Conservation (phyloP, 35 echinoderm and acorn worm species). For the Nesometra sesokonis region DNA sequence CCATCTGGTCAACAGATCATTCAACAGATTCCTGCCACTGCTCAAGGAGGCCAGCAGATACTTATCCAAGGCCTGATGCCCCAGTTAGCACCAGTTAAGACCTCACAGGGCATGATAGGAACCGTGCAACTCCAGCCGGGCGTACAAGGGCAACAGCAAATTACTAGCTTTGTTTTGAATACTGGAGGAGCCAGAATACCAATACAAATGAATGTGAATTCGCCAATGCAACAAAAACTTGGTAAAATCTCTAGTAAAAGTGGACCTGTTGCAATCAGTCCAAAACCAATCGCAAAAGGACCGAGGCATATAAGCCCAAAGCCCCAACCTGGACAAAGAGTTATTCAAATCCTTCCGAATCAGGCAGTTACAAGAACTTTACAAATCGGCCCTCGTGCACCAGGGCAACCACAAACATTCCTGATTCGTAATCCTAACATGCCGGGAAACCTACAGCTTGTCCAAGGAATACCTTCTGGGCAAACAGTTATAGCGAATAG, state of each 20-base stretch:
- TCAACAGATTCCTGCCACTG: background rate
- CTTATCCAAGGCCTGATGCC: background rate
- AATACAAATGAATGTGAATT: background rate
- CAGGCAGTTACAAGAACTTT: background rate
- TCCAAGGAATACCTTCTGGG: background rate
- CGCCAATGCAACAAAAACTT: background rate
- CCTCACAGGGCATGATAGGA: background rate
- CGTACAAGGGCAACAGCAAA: background rate
- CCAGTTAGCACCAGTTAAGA: background rate
- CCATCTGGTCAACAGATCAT: background rate
- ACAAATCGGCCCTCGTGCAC: background rate
- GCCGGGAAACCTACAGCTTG: background rate
- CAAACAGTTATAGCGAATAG: background rate
- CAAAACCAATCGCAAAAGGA: background rate
- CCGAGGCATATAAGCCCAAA: constrained; percentile 6
- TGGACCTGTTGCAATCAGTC: constrained; percentile 4
- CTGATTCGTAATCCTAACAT: background rate
- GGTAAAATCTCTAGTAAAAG: background rate
- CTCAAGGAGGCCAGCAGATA: background rate
- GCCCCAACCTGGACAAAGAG: background rate
- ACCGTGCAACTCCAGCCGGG: background rate
- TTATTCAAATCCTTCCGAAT: background rate
- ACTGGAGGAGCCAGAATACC: background rate
- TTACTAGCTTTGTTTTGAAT: background rate
- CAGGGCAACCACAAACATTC: background rate